A percentile compares a stretch with the other conserved stretches of the same genome.
Evolutionary conservation across 2,888 invertebrate species (phyloP).

Genomic region (Arrhopalites spinosus): DNA sequence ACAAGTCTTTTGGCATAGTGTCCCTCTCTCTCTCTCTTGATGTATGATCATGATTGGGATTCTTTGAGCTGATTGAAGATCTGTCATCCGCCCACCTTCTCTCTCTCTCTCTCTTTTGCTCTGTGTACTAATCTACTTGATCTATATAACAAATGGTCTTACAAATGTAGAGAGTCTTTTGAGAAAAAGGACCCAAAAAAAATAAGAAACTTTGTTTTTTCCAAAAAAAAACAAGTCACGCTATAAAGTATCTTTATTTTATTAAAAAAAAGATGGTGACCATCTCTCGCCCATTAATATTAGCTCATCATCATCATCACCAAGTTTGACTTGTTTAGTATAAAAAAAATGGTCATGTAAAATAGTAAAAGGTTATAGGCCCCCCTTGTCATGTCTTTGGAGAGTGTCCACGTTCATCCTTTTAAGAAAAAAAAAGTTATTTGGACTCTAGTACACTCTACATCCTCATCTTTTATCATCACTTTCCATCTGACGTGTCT

Average conservation of each 20-base stretch:
- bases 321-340: background rate
- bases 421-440: too few relatives aligned
- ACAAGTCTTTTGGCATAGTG: background rate
- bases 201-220: too few relatives aligned
- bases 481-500: background rate
- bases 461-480: background rate
- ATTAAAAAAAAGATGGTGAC: too few relatives aligned
- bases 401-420: too few relatives aligned
- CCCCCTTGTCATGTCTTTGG: too few relatives aligned
- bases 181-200: background rate
- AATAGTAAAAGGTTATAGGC: background rate
- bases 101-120: too few relatives aligned
- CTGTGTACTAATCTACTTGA: too few relatives aligned
- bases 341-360: background rate
- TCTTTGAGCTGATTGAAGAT: background rate
- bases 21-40: background rate
- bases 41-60: background rate
- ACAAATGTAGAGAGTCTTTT: too few relatives aligned
- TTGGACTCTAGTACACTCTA: background rate
- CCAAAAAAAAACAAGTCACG: slow-evolving; percentile 12
- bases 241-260: too few relatives aligned
- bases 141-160: too few relatives aligned
- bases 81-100: too few relatives aligned
- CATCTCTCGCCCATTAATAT: slow-evolving; percentile 11
- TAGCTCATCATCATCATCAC: slow-evolving; percentile 7